phyloP scores from a whole-genome alignment of 2,888 invertebrate genomes.

The Dryomyza anilis region DNA sequence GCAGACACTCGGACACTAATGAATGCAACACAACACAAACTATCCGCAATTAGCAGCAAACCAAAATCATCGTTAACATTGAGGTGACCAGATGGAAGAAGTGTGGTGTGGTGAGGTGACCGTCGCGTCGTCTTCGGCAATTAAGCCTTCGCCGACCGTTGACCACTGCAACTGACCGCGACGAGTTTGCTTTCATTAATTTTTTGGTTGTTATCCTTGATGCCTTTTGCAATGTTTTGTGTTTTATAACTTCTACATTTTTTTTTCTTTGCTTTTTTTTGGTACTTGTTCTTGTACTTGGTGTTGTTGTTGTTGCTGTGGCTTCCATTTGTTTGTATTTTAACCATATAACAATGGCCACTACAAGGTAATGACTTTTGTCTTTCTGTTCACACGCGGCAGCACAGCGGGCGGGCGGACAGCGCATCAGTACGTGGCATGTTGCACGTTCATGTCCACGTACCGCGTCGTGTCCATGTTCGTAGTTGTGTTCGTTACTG shows the following conservation, averaged over 20 bases:
- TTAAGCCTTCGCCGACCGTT: conserved; percentile 53
- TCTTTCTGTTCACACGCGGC: background rate
- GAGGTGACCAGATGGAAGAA: background rate
- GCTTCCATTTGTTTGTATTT: conserved; percentile 5
- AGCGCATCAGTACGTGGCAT: too few relatives aligned
- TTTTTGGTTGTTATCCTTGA: conserved; percentile 54
- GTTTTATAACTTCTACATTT: conserved; percentile 31
- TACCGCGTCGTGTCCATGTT: background rate
- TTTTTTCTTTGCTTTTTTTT: conserved; percentile 32
- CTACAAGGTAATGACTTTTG: conserved; percentile 27
- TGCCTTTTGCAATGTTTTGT: conserved; percentile 50
- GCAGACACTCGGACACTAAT: background rate
- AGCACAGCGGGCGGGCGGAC: conserved; percentile 7
- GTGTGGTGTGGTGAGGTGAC: background rate
- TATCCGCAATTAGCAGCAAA: conserved; percentile 31
- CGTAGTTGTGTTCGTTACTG: background rate
- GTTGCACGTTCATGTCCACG: background rate
- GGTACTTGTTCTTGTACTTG: conserved; percentile 11
- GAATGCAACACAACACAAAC: conserved; percentile 19
- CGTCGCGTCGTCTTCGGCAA: conserved; percentile 51
- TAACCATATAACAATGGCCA: conserved; percentile 6
- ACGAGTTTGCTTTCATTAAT: conserved; percentile 56
- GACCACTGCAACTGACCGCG: conserved; percentile 51
- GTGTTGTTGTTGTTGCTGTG: conserved; percentile 31
- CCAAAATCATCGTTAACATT: conserved; percentile 31